Evolutionary conservation across 2,888 invertebrate genomes (phyloP).

Genomic region (Agrochola litura): DNA sequence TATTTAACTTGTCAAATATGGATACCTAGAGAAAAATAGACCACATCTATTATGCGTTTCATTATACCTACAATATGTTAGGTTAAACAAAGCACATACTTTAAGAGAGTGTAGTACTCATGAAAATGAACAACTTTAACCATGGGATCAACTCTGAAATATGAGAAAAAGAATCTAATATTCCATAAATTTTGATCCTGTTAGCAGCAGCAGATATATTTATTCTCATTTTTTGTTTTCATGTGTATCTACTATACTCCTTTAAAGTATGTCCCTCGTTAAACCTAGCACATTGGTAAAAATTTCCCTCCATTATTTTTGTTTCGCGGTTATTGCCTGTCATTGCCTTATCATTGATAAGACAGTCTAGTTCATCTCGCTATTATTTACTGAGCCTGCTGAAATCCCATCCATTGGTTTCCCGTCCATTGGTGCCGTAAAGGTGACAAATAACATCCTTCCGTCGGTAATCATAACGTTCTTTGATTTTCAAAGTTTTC

Average conservation of each 20-base stretch:
- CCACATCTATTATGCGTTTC: too few relatives aligned
- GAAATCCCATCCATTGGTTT: not conserved
- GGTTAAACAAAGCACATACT: not conserved
- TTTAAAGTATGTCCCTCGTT: not conserved
- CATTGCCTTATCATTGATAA: not conserved
- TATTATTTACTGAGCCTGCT: not conserved
- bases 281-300: not conserved
- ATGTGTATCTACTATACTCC: not conserved
- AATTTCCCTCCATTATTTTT: not conserved
- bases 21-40: not conserved
- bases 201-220: not conserved
- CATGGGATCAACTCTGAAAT: not conserved
- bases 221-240: not conserved
- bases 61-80: not conserved
- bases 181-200: not conserved
- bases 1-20: slow-evolving; percentile 44
- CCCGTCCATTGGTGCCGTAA: not conserved
- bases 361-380: not conserved
- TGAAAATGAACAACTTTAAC: not conserved
- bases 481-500: not conserved
- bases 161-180: not conserved
- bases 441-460: not conserved
- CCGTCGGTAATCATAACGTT: not conserved
- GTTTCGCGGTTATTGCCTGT: too few relatives aligned
- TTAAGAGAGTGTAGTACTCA: not conserved